A percentile compares a stretch with the other conserved stretches of the same genome.
These are phyloP conservation scores for Selenia dentaria DNA, from an alignment of 2,888 invertebrate species.

Conservation along the genomic window DNA sequence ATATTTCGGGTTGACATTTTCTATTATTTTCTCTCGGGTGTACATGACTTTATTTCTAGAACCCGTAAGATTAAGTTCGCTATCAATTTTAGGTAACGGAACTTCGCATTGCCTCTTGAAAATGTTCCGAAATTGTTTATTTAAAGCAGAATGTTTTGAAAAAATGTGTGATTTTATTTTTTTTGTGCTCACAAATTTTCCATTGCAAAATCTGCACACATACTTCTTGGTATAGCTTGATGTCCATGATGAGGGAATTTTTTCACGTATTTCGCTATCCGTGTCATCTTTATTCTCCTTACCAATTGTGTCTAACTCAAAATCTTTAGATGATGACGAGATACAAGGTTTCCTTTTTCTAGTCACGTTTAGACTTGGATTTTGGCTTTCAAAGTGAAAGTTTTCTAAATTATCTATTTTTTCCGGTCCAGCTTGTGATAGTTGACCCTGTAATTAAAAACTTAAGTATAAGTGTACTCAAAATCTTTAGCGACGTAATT, in stretches of 20 bases:
- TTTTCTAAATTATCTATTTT: background rate
- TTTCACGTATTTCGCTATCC: background rate
- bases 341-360: constrained; percentile 6
- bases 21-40: constrained; percentile 49
- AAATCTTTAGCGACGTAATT: no score
- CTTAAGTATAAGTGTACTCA: no score
- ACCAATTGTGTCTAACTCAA: background rate
- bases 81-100: constrained; percentile 51
- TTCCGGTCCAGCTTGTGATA: background rate
- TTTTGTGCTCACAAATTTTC: constrained; percentile 18
- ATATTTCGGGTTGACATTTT: constrained; percentile 42
- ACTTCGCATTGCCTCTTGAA: constrained; percentile 51
- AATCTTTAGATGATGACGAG: constrained; percentile 16
- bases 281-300: background rate
- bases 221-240: constrained; percentile 4
- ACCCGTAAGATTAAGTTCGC: constrained; percentile 56
- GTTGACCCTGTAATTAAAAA: constrained; percentile 2
- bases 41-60: constrained; percentile 49
- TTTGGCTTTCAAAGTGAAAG: background rate
- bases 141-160: constrained; percentile 26
- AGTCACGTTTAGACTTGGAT: background rate
- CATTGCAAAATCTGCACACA: constrained; percentile 30
- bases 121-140: constrained; percentile 39
- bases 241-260: background rate
- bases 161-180: constrained; percentile 26